Base-by-base conservation (phyloP, 2,888 invertebrate genomes). In the Lepidocyrtinus sp. region DNA sequence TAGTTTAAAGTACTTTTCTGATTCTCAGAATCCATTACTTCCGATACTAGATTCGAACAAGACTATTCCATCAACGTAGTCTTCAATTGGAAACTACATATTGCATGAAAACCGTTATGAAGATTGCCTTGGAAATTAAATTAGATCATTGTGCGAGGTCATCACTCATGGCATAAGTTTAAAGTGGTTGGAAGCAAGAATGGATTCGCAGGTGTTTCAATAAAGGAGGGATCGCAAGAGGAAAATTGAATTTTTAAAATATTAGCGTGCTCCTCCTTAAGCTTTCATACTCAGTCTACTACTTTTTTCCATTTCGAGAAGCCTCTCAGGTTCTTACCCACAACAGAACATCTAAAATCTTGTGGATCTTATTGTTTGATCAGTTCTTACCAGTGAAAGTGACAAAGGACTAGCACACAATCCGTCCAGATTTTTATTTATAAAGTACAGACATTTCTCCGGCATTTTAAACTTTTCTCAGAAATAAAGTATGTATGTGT, bases 241-340 rank as follows among this genome's bases (percentile, higher is more conserved):
- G 50, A 17, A 50, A 50, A 50, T 50, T 15, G n/a, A 50, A 50
- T 50, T 50, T 50, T n/a, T n/a, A n/a, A n/a, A 50, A 50, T 50
- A 50, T 50, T 50, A 50, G 17, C 17, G n/a, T 50, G 50, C 17
- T 50, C 50, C 5, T 7, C 36, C 15, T 50, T 17, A 7, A 1
- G n/a, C 50, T 50, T 12, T 36, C 12, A 7, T 5, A 7, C 50
- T 50, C 50, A 50, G n/a, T 50, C 50, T n/a, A 50, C 5, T 12
- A 12, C 12, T 17, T 50, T 50, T 12, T 12, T 7, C 12, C 36
- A 36, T 36, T 36, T 12, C 36, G 12, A 50, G 15, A 50, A n/a
- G n/a, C 50, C 2, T 50, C n/a, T 15, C 2, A 50, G 1, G 50
- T 36, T 7, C 36, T 7, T 36, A 36, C 36, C 12, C 36, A 36